Evolutionary conservation across 64 coral and sea anemone species (phyloP).

Genomic region (Pachyseris speciosa): DNA sequence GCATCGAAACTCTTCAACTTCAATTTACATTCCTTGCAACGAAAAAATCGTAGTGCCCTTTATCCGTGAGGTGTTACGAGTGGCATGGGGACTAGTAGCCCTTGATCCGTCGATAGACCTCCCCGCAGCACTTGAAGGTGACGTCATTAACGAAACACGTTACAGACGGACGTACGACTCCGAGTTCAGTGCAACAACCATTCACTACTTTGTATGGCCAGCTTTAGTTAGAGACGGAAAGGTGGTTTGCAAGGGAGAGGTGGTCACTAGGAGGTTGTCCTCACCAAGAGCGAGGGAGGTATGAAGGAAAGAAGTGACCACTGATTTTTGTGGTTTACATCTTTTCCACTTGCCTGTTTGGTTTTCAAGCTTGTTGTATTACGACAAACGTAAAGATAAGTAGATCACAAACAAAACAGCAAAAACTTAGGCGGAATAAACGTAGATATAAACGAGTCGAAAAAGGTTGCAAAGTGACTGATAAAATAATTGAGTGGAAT

Average conservation of each 20-base stretch:
- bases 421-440: too few relatives aligned
- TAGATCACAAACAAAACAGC: too few relatives aligned
- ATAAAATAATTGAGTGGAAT: too few relatives aligned
- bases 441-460: too few relatives aligned
- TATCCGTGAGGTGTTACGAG: conserved; percentile 71
- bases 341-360: too few relatives aligned
- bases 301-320: neutral
- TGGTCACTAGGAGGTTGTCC: conserved; percentile 66
- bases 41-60: conserved; percentile 81
- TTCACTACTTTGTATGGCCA: conserved; percentile 90
- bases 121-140: conserved; percentile 78
- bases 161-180: conserved; percentile 73
- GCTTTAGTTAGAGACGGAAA: conserved; percentile 76
- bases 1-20: conserved; percentile 74
- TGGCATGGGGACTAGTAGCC: conserved; percentile 74
- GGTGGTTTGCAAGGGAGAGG: conserved; percentile 78
- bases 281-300: conserved; percentile 47
- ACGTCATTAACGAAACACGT: conserved; percentile 79
- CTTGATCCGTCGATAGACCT: conserved; percentile 84
- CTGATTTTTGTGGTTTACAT: too few relatives aligned
- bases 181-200: conserved; percentile 81
- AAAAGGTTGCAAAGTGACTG: too few relatives aligned
- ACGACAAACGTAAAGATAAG: too few relatives aligned
- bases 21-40: conserved; percentile 56
- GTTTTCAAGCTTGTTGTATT: too few relatives aligned